Evolutionary conservation across 2,888 invertebrate genomes (phyloP).

Genomic region (Drosophila paracracens): DNA sequence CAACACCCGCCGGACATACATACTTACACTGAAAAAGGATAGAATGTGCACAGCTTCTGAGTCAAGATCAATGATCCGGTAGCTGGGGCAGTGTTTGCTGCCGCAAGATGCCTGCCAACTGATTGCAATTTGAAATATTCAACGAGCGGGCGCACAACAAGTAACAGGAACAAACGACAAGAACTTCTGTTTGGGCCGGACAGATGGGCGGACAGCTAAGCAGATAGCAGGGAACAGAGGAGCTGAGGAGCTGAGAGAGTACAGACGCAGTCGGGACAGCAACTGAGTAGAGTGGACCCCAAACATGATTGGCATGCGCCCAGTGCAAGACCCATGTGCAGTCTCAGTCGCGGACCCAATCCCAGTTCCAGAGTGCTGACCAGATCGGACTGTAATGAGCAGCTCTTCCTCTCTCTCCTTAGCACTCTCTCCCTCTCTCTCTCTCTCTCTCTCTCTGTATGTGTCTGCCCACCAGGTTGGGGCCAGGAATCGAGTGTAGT

Average conservation of each 20-base stretch:
- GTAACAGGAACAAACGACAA: conserved; percentile 73
- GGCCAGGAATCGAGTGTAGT: conserved; percentile 24
- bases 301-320: conserved; percentile 67
- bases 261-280: conserved; percentile 36
- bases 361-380: conserved; percentile 33
- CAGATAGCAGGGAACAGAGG: conserved; percentile 13
- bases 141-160: conserved; percentile 66
- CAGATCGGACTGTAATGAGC: conserved; percentile 66
- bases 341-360: conserved; percentile 16
- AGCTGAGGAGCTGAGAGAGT: conserved; percentile 1
- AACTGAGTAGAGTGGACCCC: conserved; percentile 52
- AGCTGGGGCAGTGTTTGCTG: conserved; percentile 41
- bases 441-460: conserved; percentile 1
- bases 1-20: conserved; percentile 39
- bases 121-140: conserved; percentile 81
- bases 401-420: conserved; percentile 8
- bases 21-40: not conserved
- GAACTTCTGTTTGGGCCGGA: conserved; percentile 70
- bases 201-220: conserved; percentile 45
- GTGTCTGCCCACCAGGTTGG: conserved; percentile 30
- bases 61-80: conserved; percentile 45
- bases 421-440: not conserved
- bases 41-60: conserved; percentile 8
- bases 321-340: conserved; percentile 19
- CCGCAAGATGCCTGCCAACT: conserved; percentile 76